Evolutionary conservation across 30 jellyfish, hydroid and myxozoan species (phyloP), one percentile per base, ranked within the genome.

Genomic region (Aurelia coerulea): DNA sequence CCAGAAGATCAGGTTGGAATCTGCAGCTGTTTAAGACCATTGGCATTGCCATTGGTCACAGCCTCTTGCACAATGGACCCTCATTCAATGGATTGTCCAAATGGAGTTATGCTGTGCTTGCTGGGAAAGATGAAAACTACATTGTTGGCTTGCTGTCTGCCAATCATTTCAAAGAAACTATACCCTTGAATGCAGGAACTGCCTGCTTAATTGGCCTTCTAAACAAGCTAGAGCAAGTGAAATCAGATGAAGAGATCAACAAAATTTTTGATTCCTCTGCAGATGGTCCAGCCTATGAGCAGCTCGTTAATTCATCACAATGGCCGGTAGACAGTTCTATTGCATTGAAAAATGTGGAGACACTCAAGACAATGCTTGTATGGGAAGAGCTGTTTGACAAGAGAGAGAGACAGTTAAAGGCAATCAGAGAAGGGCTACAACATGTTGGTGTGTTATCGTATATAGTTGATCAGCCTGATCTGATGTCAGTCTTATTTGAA

Each of bases 281-380:
- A 23, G 91, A 82, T 67, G 91, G 91, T 16, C 91, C 91, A 46
- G 91, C 91, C 15, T 82, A 34, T 82, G 91, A 82, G 56, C 91
- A 82, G 65, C 23, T 82, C 1, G 75, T 82, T 2, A 68, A 82
- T 34, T 58, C 85, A 2, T 67, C 91, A 3, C 91, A 82, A 69
- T 82, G 91, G 87, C 75, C 78, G 23, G 23, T 68, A 4, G 66
- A 60, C 19, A 35, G 42, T 18, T 34, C 32, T 33, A 64, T 82
- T 41, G 6, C 73, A 31, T 3, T 51, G 77, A 10, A 69, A 5
- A 82, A 82, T 70, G 18, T 65, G 51, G 91, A 82, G 49, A 35
- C 87, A 19, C 49, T 82, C 4, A 33, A 32, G 71, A 29, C 78
- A 12, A 70, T 82, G 76, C 19, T 67, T 12, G 76, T 82, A 1